A percentile compares a stretch with the other conserved stretches of the same genome.
These are phyloP conservation scores for Hypotaenidia philippensis DNA, from an alignment of 2,797 vertebrate genomes.

Conservation along the genomic window DNA sequence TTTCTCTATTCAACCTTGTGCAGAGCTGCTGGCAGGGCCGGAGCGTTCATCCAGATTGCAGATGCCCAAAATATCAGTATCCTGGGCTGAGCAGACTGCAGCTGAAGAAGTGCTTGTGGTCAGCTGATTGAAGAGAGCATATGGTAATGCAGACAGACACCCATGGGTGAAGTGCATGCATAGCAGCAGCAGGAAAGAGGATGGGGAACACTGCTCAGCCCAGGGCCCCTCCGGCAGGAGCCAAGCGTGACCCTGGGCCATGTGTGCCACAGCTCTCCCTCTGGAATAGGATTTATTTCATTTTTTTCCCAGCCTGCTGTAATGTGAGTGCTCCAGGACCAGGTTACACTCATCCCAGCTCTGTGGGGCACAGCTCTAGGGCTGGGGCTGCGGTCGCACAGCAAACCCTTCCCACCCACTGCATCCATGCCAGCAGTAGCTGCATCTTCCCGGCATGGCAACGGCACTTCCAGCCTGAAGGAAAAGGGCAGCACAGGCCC, in stretches of 20 bases:
- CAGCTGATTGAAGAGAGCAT: neutral
- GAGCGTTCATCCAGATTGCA: neutral
- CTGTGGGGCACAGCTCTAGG: neutral
- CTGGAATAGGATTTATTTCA: neutral
- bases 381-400: neutral
- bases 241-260: rapidly evolving
- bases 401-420: neutral
- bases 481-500: rapidly evolving
- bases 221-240: neutral
- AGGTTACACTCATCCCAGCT: neutral
- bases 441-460: neutral
- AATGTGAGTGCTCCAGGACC: neutral
- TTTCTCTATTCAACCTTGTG: neutral
- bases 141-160: neutral
- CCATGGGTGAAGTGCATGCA: neutral
- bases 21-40: neutral
- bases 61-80: constrained; percentile 31
- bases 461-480: neutral
- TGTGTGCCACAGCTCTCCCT: neutral
- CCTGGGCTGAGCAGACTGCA: neutral
- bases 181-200: neutral
- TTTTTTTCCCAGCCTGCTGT: neutral
- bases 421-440: neutral
- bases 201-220: neutral
- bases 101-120: neutral